Evolutionary conservation across 2,113 vertebrate species (phyloP), one percentile per base, ranked within the genome.

Genomic region (Neodontobutis hainanensis): DNA sequence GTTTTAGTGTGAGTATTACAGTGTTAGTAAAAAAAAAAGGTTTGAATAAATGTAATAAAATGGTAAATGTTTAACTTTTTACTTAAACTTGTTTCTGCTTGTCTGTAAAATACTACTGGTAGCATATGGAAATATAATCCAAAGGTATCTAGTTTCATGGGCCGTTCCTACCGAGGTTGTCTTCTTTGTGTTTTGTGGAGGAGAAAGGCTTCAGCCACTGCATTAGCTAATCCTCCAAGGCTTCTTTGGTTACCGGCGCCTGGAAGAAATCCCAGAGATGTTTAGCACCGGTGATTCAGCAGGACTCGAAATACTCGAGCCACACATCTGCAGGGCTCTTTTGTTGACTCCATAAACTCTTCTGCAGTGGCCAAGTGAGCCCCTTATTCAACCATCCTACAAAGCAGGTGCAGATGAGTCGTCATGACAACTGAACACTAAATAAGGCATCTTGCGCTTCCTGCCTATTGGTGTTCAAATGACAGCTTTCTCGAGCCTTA

Each of bases 151-250:
- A 34, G 32, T 55, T 66, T 77, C 34, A 65, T 65, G 4, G 50
- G 56, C 32, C 15, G 34, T 58, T 65, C 48, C 62, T 48, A 60
- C 61, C 70, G 70, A 63, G 53, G 83, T 66, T 67, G 27, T 69
- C 15, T 67, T 27, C 12, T 40, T 16, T 19, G 5, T 57, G 65
- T 34, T 16, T 52, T 55, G 59, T 19, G 68, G 61, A 59, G 42
- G 35, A 16, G 60, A 34, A 64, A 52, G 55, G 58, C 57, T 77
- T 74, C 79, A 71, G 71, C 65, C 58, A 76, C 71, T 82, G 68
- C 85, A 82, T 84, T 78, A 78, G 51, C 66, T 42, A 70, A 80
- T 71, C 71, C 80, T 76, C 79, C 49, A 34, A 86, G 81, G 85
- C 62, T 59, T 78, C 77, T 82, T 70, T 49, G 61, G 82, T 87